phyloP scores from a whole-genome alignment of 2,113 vertebrate genomes.

The Spizaetus ornatus region DNA sequence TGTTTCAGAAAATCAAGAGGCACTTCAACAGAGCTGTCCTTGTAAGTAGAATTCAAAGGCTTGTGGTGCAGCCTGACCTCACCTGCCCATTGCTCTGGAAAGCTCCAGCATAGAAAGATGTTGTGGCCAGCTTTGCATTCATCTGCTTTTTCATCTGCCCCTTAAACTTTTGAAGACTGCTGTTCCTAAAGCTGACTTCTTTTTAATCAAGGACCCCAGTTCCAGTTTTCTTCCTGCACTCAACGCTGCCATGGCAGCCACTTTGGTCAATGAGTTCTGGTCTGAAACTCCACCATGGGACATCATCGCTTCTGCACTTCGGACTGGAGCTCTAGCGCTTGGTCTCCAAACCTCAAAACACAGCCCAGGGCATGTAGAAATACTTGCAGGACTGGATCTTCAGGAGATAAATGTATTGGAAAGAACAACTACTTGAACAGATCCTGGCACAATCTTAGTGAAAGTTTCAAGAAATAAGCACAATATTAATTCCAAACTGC shows the following conservation, averaged over 20 bases:
- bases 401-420: background rate
- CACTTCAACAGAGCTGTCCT: background rate
- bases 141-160: background rate
- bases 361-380: background rate
- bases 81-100: background rate
- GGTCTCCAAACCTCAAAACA: background rate
- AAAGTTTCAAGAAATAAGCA: background rate
- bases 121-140: background rate
- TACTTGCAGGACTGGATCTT: background rate
- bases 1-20: background rate
- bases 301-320: background rate
- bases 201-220: background rate
- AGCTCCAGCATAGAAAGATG: background rate
- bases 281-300: background rate
- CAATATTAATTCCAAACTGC: background rate
- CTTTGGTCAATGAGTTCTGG: background rate
- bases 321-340: background rate
- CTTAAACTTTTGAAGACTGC: background rate
- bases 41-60: background rate
- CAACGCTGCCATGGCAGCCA: background rate
- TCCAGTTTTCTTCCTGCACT: background rate
- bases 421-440: background rate
- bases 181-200: background rate
- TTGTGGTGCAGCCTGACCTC: background rate
- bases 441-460: background rate